phyloP scores from a whole-genome alignment of 2,797 vertebrate species.

The Sebastes variabilis region DNA sequence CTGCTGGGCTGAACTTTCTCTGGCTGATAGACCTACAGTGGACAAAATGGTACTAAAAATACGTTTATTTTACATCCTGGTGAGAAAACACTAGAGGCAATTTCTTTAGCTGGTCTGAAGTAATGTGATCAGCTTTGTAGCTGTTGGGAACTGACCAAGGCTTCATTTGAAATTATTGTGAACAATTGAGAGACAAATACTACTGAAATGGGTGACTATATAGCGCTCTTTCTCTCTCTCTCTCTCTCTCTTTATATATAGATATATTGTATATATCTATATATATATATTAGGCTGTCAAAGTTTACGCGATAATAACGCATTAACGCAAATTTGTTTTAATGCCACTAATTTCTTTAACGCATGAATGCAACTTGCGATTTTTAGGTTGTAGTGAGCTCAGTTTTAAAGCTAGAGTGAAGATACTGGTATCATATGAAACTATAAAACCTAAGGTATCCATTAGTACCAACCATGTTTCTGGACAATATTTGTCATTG shows the following conservation, averaged over 20 bases:
- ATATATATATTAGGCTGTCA: too few species aligned
- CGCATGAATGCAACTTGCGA: rapidly evolving
- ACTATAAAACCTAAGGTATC: too few species aligned
- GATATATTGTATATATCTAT: too few species aligned
- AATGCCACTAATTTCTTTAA: too few species aligned
- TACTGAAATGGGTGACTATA: neutral
- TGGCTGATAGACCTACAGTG: constrained; percentile 53
- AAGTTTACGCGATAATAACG: too few species aligned
- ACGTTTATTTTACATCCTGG: constrained; percentile 37
- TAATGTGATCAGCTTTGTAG: constrained; percentile 1
- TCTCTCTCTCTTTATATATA: too few species aligned
- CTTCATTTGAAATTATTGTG: neutral
- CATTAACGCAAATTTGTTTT: too few species aligned
- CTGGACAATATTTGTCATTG: too few species aligned
- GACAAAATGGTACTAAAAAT: constrained; percentile 53
- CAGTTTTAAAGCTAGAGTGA: too few species aligned
- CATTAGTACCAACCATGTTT: too few species aligned
- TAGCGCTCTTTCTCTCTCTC: too few species aligned
- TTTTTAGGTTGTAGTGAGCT: rapidly evolving
- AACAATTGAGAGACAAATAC: constrained; percentile 4
- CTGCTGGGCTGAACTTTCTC: constrained; percentile 60
- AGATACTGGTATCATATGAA: too few species aligned
- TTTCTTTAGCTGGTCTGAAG: constrained; percentile 24
- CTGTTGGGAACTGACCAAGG: constrained; percentile 10
- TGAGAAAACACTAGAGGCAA: constrained; percentile 25